Evolutionary conservation across 2,888 invertebrate genomes (phyloP), one percentile per base, ranked within the genome.

Genomic region (Ceriagrion tenellum): DNA sequence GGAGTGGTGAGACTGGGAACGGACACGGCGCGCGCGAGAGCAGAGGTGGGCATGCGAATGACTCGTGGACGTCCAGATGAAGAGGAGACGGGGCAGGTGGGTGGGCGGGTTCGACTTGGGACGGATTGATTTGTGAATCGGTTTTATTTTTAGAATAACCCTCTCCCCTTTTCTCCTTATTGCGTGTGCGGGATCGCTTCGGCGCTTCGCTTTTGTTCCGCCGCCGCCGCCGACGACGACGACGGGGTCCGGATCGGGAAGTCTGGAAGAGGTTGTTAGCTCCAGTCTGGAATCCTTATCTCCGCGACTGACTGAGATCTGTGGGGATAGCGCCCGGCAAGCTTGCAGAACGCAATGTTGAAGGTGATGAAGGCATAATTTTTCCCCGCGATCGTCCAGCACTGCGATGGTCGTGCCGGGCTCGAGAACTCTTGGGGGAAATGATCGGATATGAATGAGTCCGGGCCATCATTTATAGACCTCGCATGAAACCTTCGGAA

Each of bases 81-180:
- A 26, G 69, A n/a, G 16, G 35, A 16, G 16, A 81, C 16, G 81
- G 35, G 13, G 81, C 81, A 81, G 81, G 81, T 81, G 81, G 81
- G 81, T 26, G 81, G 81, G 81, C 35, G 69, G 69, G 26, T 20
- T 3, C 13, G 18, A 13, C 26, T 1, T 8, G 30, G 30, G 35
- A 81, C 81, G 81, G 81, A 81, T 81, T 81, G 81, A 81, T 81
- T 35, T 35, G 81, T 81, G 81, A 81, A 81, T 81, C 81, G 81
- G 26, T 35, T 81, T 81, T 81, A 81, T 81, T 81, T 81, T 81
- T 81, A 35, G 35, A 81, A n/a, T n/a, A 6, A 26, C 81, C 35
- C 59, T 59, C 59, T 2, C 69, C n/a, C n/a, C 47, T 4, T 8
- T 8, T 8, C 47, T 47, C 8, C 47, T 4, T 8, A 47, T 47